Evolutionary conservation across 2,113 vertebrate species (phyloP).

Genomic region (Phalacrocorax carbo): DNA sequence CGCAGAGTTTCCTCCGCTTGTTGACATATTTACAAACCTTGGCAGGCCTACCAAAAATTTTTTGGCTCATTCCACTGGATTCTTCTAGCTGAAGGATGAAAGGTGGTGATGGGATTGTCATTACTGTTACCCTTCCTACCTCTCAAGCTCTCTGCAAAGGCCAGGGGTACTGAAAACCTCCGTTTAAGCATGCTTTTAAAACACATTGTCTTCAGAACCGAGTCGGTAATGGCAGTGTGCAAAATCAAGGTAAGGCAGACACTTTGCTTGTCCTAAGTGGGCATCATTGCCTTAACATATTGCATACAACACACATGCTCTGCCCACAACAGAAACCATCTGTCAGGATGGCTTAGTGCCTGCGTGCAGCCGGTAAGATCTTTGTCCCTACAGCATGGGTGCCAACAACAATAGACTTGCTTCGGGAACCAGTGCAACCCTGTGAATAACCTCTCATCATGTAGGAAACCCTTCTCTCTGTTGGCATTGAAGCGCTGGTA

Average conservation of each 20-base stretch:
- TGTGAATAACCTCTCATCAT: slow-evolving; percentile 50
- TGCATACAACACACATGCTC: not conserved
- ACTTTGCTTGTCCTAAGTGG: not conserved
- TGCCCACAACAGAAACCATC: slow-evolving; percentile 57
- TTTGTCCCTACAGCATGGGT: slow-evolving; percentile 34
- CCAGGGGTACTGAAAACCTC: not conserved
- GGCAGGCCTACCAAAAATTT: not conserved
- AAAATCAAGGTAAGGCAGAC: not conserved
- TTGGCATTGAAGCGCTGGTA: slow-evolving; percentile 26
- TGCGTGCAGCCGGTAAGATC: not conserved
- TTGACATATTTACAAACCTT: slow-evolving; percentile 33
- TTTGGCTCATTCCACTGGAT: not conserved
- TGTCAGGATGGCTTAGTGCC: slow-evolving; percentile 66
- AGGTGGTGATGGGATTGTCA: not conserved
- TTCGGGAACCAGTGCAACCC: not conserved
- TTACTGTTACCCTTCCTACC: not conserved
- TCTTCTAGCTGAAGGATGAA: not conserved
- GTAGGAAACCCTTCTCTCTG: slow-evolving; percentile 37
- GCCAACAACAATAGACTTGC: slow-evolving; percentile 53
- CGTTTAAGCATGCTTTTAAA: not conserved
- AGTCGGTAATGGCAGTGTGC: not conserved
- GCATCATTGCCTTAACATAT: not conserved
- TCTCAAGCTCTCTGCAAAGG: not conserved
- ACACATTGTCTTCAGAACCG: not conserved
- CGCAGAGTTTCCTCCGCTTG: not conserved